Base-by-base conservation (phyloP, 1,140 invertebrate species). In the Eulimnadia texana region DNA sequence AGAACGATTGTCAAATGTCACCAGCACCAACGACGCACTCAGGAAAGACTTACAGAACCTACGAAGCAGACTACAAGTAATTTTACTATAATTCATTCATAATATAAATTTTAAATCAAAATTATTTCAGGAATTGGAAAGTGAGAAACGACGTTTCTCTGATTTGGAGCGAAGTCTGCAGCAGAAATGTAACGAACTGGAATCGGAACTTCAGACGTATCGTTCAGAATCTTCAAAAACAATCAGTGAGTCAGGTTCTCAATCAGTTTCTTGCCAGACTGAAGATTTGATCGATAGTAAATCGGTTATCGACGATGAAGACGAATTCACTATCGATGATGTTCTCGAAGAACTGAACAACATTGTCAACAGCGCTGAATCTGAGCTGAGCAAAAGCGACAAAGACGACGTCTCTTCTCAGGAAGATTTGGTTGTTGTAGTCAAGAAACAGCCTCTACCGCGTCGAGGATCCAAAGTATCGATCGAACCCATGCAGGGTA, bases 311-410 rank as follows among this genome's bases (percentile, higher is more conserved):
- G 33, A 42, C 33, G 83, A 85, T 53, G 84, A 86, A 66, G 84
- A 85, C 54, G 85, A 89, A 73, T 87, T 84, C 0, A 89, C 87
- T 16, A 89, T 91, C 55, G 88, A 90, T 65, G 87, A 90, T 73
- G 87, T 90, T 0, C 90, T 90, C 67, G 85, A 88, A 70, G 86
- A 89, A 69, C 71, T 91, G 27, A 78, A 84, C 65, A 89, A 88
- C 65, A 88, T 90, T 56, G 84, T 90, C 0, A 89, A 87, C 68
- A 84, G 90, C 62, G 87, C 85, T 0, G 85, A 89, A 74, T 80
- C 80, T 0, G 61, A 20, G 65, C 65, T 19, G 64, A 67, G 25
- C 64, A 66, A 24, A 64, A 65, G 10, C 51, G 53, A 61, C 51
- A 54, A 54, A 16, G 53, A 54, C 16, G 33, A 50, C 10, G 51